Percentiles rank a stretch among this genome's conserved stretches.
These are phyloP conservation scores for Eledona agricola DNA, from an alignment of 2,888 invertebrate genomes.

Conservation along the genomic window DNA sequence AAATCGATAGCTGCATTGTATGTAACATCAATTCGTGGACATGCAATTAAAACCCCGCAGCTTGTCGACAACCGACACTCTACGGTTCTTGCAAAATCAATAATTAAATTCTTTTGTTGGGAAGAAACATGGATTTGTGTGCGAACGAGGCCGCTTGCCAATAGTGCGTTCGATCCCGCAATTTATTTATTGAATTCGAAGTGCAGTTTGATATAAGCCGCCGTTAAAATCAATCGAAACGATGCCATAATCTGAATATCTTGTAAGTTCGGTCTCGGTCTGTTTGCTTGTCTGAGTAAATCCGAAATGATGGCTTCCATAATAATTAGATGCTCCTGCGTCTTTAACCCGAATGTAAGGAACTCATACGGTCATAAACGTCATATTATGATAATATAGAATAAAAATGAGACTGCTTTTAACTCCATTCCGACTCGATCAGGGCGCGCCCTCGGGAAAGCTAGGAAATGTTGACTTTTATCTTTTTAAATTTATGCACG, in stretches of 20 bases:
- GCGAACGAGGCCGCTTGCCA: conserved; percentile 11
- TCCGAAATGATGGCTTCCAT: conserved; percentile 1
- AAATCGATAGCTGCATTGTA: conserved; percentile 18
- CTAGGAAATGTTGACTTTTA: conserved; percentile 41
- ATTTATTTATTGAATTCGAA: conserved; percentile 12
- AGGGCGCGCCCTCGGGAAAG: conserved; percentile 42
- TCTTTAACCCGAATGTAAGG: conserved; percentile 24
- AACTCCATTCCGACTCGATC: conserved; percentile 44
- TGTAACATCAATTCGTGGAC: conserved; percentile 7
- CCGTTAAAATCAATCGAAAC: background rate
- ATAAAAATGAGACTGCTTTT: conserved; percentile 44
- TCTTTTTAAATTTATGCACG: conserved; percentile 48
- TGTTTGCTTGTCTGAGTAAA: conserved; percentile 8
- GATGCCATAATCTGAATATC: conserved; percentile 7
- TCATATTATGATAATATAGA: conserved; percentile 48
- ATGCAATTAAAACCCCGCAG: conserved; percentile 7
- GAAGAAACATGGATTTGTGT: background rate
- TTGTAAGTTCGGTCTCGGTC: conserved; percentile 11
- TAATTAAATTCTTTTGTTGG: too few relatives aligned
- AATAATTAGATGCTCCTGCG: conserved; percentile 18
- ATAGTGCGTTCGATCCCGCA: conserved; percentile 4
- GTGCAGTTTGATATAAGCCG: conserved; percentile 8
- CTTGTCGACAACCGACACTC: conserved; percentile 5
- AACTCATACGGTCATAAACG: conserved; percentile 46
- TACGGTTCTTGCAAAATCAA: conserved; percentile 10